Percentiles rank a stretch among this genome's conserved stretches.
These are phyloP conservation scores for Phainopepla nitens DNA, from an alignment of 2,113 vertebrate species.

Conservation along the genomic window DNA sequence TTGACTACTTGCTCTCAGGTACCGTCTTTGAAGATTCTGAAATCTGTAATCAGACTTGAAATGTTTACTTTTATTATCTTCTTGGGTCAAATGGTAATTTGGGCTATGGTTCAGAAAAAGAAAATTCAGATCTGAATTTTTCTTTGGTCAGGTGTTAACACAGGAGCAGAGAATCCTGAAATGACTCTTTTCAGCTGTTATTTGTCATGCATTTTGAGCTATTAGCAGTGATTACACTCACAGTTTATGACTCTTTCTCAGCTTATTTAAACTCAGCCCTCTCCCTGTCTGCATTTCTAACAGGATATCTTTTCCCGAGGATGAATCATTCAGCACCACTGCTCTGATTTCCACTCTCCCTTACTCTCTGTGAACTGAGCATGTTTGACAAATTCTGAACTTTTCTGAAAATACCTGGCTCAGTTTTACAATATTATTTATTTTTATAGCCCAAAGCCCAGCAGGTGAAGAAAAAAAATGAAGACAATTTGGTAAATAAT, in stretches of 20 bases:
- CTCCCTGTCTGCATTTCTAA: neutral
- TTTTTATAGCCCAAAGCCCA: slow-evolving; percentile 67
- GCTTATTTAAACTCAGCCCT: slow-evolving; percentile 13
- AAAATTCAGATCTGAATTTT: neutral
- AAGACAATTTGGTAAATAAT: slow-evolving; percentile 81
- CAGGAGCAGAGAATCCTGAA: neutral
- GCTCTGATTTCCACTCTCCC: slow-evolving; percentile 1
- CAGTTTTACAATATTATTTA: slow-evolving; percentile 71
- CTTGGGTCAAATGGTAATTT: neutral
- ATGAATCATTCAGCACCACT: slow-evolving; percentile 13
- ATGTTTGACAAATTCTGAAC: slow-evolving; percentile 55
- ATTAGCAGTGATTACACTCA: slow-evolving; percentile 7
- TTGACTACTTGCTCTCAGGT: neutral
- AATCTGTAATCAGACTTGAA: neutral
- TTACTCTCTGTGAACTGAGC: neutral
- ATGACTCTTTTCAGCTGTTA: neutral
- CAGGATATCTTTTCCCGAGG: neutral
- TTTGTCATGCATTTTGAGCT: neutral
- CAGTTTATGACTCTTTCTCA: slow-evolving; percentile 7
- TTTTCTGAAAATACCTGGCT: slow-evolving; percentile 57
- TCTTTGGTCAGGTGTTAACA: neutral
- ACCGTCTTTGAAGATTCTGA: fast-evolving
- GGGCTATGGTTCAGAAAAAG: neutral
- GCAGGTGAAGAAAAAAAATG: slow-evolving; percentile 76
- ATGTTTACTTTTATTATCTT: neutral